Evolutionary conservation across 2,888 invertebrate genomes (phyloP).

Genomic region (Beris chalybata): DNA sequence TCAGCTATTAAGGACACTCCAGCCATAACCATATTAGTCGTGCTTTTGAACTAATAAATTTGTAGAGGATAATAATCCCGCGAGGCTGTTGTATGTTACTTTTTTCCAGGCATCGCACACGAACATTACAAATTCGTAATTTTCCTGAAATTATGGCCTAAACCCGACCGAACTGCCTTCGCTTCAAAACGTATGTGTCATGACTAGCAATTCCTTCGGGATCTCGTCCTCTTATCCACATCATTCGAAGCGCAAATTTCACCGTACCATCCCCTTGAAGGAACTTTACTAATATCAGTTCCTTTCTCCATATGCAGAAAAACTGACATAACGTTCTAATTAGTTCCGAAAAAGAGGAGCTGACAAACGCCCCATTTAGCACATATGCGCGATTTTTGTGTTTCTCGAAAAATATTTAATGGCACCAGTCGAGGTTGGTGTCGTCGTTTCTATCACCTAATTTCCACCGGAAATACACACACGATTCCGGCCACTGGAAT

Average conservation of each 20-base stretch:
- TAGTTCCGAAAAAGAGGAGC: slow-evolving; percentile 38
- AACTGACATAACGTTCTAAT: slow-evolving; percentile 41
- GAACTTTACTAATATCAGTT: slow-evolving; percentile 11
- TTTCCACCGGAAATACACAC: slow-evolving; percentile 8
- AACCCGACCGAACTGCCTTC: slow-evolving; percentile 25
- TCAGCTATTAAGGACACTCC: no score
- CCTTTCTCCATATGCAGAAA: slow-evolving; percentile 39
- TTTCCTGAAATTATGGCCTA: slow-evolving; percentile 26
- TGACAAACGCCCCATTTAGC: slow-evolving; percentile 44
- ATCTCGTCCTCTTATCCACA: not conserved
- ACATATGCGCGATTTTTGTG: slow-evolving; percentile 41
- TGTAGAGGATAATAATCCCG: no score
- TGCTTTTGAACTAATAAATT: no score
- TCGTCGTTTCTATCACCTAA: slow-evolving; percentile 32
- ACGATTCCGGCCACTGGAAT: not conserved
- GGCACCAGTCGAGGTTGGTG: slow-evolving; percentile 4
- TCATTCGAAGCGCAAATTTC: not conserved
- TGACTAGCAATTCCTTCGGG: slow-evolving; percentile 27
- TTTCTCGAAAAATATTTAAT: slow-evolving; percentile 10
- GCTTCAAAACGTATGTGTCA: slow-evolving; percentile 18
- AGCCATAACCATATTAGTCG: no score
- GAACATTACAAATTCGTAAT: slow-evolving; percentile 26
- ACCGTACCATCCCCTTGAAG: no score
- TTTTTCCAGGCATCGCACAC: slow-evolving; percentile 2
- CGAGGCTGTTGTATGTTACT: no score